These are phyloP conservation scores for Microcebus ravelobensis DNA, from an alignment of 2,113 vertebrate genomes.

Conservation along the genomic window DNA sequence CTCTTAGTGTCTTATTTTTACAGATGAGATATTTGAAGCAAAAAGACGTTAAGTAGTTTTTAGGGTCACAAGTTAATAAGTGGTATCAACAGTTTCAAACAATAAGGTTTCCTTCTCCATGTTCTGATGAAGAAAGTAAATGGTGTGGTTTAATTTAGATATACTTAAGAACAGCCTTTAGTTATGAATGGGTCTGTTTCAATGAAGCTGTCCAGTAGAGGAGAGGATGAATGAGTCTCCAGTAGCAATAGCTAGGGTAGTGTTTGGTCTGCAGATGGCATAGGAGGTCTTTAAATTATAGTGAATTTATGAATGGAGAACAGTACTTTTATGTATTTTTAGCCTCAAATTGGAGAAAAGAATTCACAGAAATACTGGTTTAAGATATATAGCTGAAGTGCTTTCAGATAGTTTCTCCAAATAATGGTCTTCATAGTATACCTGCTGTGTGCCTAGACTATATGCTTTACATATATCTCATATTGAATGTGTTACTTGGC, in stretches of 20 bases:
- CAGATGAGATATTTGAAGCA: not conserved
- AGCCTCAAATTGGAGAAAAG: not conserved
- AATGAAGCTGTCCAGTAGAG: not conserved
- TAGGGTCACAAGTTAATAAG: not conserved
- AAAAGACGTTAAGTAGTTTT: not conserved
- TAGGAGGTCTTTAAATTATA: not conserved
- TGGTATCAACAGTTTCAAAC: not conserved
- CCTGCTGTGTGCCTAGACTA: not conserved
- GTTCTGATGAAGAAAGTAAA: slow-evolving; percentile 33
- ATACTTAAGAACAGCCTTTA: not conserved
- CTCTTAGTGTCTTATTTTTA: not conserved
- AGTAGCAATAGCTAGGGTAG: not conserved
- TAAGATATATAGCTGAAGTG: slow-evolving; percentile 23
- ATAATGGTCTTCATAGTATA: not conserved
- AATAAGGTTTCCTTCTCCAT: not conserved
- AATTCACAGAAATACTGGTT: not conserved
- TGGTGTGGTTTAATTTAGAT: not conserved
- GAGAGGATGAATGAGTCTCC: not conserved
- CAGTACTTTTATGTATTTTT: not conserved
- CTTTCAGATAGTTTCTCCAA: not conserved
- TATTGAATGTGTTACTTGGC: not conserved
- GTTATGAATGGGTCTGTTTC: not conserved
- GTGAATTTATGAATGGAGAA: not conserved
- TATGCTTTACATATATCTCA: not conserved
- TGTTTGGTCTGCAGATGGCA: not conserved